Conservation (phyloP, 2,797 vertebrate species). For the Apogon talboti region DNA sequence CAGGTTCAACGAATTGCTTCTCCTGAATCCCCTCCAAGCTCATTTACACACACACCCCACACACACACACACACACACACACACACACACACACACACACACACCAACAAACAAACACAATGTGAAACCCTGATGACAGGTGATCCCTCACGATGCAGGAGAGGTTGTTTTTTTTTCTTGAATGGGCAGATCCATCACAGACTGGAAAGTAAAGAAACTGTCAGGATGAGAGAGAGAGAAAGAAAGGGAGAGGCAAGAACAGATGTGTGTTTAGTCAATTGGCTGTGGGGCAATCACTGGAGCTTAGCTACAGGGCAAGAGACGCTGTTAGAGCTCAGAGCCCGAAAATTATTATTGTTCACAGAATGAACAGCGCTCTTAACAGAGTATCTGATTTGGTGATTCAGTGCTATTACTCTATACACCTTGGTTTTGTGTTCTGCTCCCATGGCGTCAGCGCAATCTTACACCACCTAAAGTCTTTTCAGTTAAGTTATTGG, state of each 20-base stretch:
- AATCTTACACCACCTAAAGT: slow-evolving; percentile 39
- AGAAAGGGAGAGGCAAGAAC: slow-evolving; percentile 11
- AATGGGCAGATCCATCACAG: slow-evolving; percentile 55
- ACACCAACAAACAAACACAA: slow-evolving; percentile 26
- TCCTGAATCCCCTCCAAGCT: slow-evolving; percentile 52
- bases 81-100: slow-evolving; percentile 17
- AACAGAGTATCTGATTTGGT: slow-evolving; percentile 27
- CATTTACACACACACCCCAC: slow-evolving; percentile 53
- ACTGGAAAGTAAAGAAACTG: slow-evolving; percentile 35
- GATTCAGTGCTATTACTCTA: slow-evolving; percentile 49
- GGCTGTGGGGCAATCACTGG: slow-evolving; percentile 21
- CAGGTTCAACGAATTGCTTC: slow-evolving; percentile 37
- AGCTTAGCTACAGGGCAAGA: background rate
- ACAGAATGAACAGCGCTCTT: slow-evolving; percentile 24
- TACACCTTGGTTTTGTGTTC: slow-evolving; percentile 34
- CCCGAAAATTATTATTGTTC: slow-evolving; percentile 15
- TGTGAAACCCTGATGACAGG: slow-evolving; percentile 37
- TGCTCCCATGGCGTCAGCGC: slow-evolving; percentile 48
- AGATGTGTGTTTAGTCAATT: slow-evolving; percentile 28
- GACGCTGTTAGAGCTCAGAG: slow-evolving; percentile 18
- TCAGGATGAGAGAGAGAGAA: slow-evolving; percentile 18
- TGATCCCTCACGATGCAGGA: slow-evolving; percentile 52
- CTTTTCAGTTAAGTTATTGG: slow-evolving; percentile 40
- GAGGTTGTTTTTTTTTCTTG: slow-evolving; percentile 30
- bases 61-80: slow-evolving; percentile 25